Evolutionary conservation across 2,113 vertebrate genomes (phyloP).

Genomic region (Plecotus auritus): DNA sequence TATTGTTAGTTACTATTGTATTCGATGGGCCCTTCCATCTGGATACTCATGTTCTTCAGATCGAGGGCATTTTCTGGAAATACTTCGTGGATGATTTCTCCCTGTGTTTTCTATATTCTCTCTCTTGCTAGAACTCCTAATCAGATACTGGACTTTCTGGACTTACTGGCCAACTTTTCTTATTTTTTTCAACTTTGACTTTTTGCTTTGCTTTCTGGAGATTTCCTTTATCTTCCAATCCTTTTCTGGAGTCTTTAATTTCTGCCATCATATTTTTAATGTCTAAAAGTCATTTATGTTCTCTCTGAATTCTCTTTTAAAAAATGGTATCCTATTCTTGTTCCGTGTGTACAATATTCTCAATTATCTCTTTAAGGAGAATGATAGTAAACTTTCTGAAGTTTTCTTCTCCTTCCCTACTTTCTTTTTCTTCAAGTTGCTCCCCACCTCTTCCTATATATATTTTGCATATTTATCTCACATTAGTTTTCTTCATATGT

Average conservation of each 20-base stretch:
- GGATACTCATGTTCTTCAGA: neutral
- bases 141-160: neutral
- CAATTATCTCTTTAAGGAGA: neutral
- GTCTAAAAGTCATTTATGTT: neutral
- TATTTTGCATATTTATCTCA: neutral
- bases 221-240: neutral
- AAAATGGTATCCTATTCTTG: neutral
- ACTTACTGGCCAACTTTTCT: neutral
- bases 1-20: neutral
- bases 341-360: neutral
- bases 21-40: neutral
- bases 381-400: neutral
- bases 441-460: neutral
- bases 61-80: neutral
- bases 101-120: neutral
- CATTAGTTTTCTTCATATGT: neutral
- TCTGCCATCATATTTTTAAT: neutral
- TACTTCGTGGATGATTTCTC: neutral
- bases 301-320: neutral
- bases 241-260: neutral
- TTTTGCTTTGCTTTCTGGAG: slow-evolving; percentile 20
- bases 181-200: neutral
- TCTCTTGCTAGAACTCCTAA: neutral
- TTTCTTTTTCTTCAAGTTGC: neutral
- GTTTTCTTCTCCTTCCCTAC: neutral